Base-by-base conservation (phyloP, 2,888 invertebrate genomes). In the Trypoxylon attenuatum region DNA sequence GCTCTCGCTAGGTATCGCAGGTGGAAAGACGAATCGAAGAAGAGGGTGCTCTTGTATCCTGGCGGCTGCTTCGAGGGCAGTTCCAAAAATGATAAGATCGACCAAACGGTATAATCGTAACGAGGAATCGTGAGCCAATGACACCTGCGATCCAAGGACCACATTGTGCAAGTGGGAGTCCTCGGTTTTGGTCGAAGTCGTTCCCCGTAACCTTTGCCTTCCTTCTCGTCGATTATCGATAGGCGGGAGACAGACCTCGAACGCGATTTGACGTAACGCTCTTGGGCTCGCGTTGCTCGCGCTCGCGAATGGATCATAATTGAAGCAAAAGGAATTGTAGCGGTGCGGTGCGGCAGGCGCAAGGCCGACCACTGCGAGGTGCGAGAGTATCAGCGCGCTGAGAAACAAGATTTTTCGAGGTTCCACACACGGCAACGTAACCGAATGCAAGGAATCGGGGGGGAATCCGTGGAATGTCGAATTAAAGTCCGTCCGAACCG, bases 381-480 rank as follows among this genome's bases (percentile, higher is more conserved):
- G 46, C 23, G n/a, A 15, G 54, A 50, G 23, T 22, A 18, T 22
- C 49, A 56, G 29, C 33, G 22, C 38, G 22, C 0, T 3, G 22
- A 4, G 21, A 13, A 46, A 49, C 46, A 41, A 33, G 58, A 64
- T 57, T 57, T 63, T 69, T 69, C 59, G 61, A 64, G 61, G 52
- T 27, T 13, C 16, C 23, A 3, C 5, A 45, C 4, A 19, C 38
- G n/a, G n/a, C n/a, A n/a, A n/a, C n/a, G 58, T 50, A 29, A 50
- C 58, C 53, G 66, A 79, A 63, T 80, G 77, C 78, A 78, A 78
- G 79, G 76, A 76, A 77, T 78, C 61, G 57, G 50, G 22, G 56
- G 69, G 68, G 79, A 80, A 82, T 81, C 69, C 73, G 54, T 76
- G 79, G 84, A 85, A 82, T 85, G 81, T 80, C 69, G 79, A 83